Evolutionary conservation across 2,797 vertebrate species (phyloP).

Genomic region (Phataginus tetradactyla): DNA sequence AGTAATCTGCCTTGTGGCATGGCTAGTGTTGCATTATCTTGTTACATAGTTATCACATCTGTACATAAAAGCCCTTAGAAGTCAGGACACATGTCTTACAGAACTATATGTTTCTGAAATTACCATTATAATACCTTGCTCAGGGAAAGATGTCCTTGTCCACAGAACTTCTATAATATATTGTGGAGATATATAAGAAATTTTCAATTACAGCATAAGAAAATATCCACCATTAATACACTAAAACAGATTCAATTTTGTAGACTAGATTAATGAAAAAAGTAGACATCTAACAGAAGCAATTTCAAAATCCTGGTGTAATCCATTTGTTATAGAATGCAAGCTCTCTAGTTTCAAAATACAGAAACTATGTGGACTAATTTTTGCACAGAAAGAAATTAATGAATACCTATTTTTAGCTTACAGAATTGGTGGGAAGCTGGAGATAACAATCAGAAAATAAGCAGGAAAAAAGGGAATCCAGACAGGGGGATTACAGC

Average conservation of each 20-base stretch:
- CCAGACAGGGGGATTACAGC: neutral
- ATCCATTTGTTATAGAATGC: neutral
- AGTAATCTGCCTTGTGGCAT: neutral
- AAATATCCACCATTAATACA: neutral
- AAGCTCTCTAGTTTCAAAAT: neutral
- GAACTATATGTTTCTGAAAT: neutral
- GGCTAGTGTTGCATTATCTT: neutral
- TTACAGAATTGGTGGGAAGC: neutral
- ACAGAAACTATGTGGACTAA: neutral
- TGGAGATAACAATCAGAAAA: neutral
- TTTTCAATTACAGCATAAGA: neutral
- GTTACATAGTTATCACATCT: neutral
- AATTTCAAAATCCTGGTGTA: neutral
- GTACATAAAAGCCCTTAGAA: neutral
- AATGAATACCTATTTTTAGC: neutral
- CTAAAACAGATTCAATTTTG: neutral
- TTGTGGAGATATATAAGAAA: neutral
- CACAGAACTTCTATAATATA: neutral
- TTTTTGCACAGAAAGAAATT: neutral
- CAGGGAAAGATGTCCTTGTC: neutral
- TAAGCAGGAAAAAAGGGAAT: neutral
- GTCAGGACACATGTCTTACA: neutral
- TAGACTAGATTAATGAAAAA: neutral
- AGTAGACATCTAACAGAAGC: neutral
- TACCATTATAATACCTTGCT: neutral